Evolutionary conservation across 2,888 invertebrate species (phyloP).

Genomic region (Pterostichus niger): DNA sequence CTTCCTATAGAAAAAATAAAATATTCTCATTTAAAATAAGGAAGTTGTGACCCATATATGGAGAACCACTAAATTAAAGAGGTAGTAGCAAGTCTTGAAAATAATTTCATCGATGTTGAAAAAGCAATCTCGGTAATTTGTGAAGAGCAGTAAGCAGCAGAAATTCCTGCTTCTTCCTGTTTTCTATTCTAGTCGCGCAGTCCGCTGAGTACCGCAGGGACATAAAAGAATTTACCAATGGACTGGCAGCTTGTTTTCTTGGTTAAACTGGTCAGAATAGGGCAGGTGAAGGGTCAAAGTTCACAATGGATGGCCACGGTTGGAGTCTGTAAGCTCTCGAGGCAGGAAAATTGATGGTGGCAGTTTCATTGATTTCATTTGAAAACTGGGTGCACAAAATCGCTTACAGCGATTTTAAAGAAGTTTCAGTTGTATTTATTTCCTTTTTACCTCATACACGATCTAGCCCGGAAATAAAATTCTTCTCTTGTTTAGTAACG

Average conservation of each 20-base stretch:
- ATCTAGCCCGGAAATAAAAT: no score
- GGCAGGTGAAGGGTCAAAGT: constrained; percentile 31
- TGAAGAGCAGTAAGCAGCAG: constrained; percentile 24
- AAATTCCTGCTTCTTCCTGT: constrained; percentile 23
- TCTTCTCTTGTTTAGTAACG: no score
- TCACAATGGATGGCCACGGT: constrained; percentile 15
- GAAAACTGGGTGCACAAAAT: no score
- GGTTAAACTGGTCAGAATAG: constrained; percentile 36
- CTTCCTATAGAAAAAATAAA: no score
- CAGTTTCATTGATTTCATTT: constrained; percentile 4
- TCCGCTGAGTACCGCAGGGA: constrained; percentile 30
- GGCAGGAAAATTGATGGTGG: background rate
- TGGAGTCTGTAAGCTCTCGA: constrained; percentile 10
- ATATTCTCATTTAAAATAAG: no score
- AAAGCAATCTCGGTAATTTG: constrained; percentile 46
- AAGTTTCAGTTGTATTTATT: no score
- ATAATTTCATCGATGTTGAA: constrained; percentile 34
- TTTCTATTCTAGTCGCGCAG: constrained; percentile 33
- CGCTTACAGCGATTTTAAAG: no score
- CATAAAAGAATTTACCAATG: constrained; percentile 39
- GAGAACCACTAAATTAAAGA: constrained; percentile 36
- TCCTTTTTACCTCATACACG: no score
- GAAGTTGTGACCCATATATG: no score
- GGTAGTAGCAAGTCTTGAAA: constrained; percentile 8
- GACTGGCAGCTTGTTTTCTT: constrained; percentile 40